A percentile compares a stretch with the other conserved stretches of the same genome.
Conservation (phyloP, 2,797 vertebrate species). For the Myotis pilosus region DNA sequence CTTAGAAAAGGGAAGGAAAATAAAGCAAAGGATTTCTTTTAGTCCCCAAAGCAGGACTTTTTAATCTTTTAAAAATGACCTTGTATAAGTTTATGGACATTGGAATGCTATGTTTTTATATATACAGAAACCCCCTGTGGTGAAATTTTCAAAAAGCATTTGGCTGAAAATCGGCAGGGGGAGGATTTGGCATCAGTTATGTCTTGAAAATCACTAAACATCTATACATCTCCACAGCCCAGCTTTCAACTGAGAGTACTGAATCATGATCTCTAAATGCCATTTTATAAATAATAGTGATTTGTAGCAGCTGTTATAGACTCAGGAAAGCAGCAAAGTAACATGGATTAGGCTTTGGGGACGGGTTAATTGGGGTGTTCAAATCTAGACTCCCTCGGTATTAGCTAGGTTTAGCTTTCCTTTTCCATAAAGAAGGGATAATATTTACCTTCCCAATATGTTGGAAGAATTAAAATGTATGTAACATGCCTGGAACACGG, state of each 20-base stretch:
- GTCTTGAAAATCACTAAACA: background rate
- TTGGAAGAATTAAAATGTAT: background rate
- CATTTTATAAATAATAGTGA: background rate
- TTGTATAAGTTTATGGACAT: background rate
- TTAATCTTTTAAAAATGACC: slow-evolving; percentile 4
- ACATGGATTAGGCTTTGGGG: background rate
- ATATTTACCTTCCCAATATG: background rate
- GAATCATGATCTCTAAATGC: background rate
- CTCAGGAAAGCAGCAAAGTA: background rate
- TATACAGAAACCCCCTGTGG: background rate
- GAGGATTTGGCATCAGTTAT: background rate
- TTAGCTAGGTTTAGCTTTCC: background rate
- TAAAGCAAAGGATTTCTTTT: slow-evolving; percentile 16
- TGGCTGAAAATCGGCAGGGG: background rate
- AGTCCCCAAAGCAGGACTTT: background rate
- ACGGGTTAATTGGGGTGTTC: background rate
- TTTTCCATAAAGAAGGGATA: background rate
- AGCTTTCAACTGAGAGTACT: background rate
- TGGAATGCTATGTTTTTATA: background rate
- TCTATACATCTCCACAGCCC: background rate
- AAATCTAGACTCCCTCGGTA: background rate
- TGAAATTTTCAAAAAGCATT: background rate
- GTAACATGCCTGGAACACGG: background rate
- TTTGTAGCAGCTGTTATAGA: background rate
- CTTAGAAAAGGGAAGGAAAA: slow-evolving; percentile 32